phyloP scores from a whole-genome alignment of 2,113 vertebrate species.

The Pycnonotus jocosus region DNA sequence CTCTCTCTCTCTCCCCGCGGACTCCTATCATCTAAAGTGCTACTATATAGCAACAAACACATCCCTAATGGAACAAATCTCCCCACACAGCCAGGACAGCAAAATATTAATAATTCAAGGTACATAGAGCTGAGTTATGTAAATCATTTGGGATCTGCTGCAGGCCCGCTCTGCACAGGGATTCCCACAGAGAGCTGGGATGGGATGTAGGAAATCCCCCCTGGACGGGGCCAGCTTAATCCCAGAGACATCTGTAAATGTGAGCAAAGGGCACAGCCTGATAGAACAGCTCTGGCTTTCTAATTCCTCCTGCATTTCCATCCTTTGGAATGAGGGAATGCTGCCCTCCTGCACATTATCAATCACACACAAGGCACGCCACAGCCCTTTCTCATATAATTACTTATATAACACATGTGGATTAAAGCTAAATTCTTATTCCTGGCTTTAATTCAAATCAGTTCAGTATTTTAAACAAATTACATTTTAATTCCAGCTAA shows the following conservation, averaged over 20 bases:
- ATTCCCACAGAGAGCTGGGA: neutral
- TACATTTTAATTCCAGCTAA: slow-evolving; percentile 16
- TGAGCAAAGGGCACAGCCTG: neutral
- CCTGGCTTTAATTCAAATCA: slow-evolving; percentile 7
- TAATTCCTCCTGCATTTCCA: neutral
- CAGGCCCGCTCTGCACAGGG: neutral
- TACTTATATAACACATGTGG: neutral
- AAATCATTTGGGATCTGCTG: slow-evolving; percentile 43
- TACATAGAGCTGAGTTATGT: slow-evolving; percentile 34
- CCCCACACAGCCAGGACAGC: slow-evolving; percentile 61
- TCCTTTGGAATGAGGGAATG: neutral
- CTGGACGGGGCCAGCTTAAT: neutral
- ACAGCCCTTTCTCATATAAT: neutral
- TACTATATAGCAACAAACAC: neutral
- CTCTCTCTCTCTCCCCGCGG: neutral
- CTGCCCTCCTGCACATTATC: neutral
- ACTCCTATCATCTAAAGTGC: neutral
- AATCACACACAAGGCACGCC: neutral
- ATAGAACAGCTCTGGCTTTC: neutral
- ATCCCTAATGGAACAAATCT: slow-evolving; percentile 48
- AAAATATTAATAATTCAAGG: slow-evolving; percentile 68
- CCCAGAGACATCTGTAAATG: neutral
- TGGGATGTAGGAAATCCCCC: neutral
- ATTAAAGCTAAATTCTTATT: slow-evolving; percentile 8
- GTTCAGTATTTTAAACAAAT: slow-evolving; percentile 27